phyloP scores from a whole-genome alignment of 2,888 invertebrate species.

The Oegoconia quadripuncta region DNA sequence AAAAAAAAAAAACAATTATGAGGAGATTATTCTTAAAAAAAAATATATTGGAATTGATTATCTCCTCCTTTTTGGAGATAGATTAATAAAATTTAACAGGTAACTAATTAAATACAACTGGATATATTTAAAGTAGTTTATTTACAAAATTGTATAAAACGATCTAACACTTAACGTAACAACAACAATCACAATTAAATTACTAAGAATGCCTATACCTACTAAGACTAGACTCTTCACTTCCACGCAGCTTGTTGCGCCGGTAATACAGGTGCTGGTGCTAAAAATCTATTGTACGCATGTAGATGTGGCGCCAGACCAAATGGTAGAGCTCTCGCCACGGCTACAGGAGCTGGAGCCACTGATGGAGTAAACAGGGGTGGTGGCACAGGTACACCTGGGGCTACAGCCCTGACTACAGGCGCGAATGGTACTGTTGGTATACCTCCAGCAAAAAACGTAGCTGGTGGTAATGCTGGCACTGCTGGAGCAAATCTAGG shows the following conservation, averaged over 20 bases:
- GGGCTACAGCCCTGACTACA: slow-evolving; percentile 32
- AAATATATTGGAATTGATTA: no score
- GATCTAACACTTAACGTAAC: slow-evolving; percentile 23
- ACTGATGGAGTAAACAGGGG: slow-evolving; percentile 38
- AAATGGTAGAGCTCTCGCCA: slow-evolving; percentile 39
- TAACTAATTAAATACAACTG: background rate
- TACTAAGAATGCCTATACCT: slow-evolving; percentile 23
- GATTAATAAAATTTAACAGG: background rate
- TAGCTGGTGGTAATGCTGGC: slow-evolving; percentile 34
- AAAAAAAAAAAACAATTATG: no score
- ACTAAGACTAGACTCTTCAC: slow-evolving; percentile 45
- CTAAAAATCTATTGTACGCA: slow-evolving; percentile 46
- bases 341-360: slow-evolving; percentile 37
- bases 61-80: background rate
- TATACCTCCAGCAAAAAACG: slow-evolving; percentile 34
- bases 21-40: no score
- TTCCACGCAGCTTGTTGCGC: slow-evolving; percentile 61
- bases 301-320: slow-evolving; percentile 47
- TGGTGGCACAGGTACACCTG: slow-evolving; percentile 30
- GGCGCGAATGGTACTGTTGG: slow-evolving; percentile 38
- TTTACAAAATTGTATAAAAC: slow-evolving; percentile 42
- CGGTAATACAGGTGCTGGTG: slow-evolving; percentile 39
- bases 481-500: slow-evolving; percentile 11
- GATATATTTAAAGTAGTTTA: slow-evolving; percentile 23
- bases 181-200: slow-evolving; percentile 29